A percentile compares a stretch with the other conserved stretches of the same genome.
These are phyloP conservation scores for Rhabdomys dilectus DNA, from an alignment of 2,113 vertebrate species.

Conservation along the genomic window DNA sequence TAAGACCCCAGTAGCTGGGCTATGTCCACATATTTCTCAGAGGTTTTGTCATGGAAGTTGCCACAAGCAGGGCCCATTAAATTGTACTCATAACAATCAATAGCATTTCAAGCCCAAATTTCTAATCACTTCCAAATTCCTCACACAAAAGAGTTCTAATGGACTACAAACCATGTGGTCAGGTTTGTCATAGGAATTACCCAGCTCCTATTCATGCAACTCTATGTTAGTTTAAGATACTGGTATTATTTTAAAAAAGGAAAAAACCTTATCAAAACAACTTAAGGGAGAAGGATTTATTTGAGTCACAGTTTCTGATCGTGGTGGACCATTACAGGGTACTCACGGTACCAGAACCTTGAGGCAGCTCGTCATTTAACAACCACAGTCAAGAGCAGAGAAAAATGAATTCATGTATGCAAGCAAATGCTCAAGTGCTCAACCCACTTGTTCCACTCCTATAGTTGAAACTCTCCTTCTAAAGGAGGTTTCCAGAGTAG, in stretches of 20 bases:
- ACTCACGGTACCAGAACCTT: neutral
- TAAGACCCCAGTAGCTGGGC: no score
- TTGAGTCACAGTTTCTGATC: neutral
- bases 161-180: no score
- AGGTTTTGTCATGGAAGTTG: neutral
- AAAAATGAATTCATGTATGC: neutral
- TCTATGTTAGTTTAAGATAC: neutral
- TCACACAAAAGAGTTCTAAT: neutral
- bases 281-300: neutral
- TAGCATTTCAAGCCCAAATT: neutral
- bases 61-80: neutral
- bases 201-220: neutral
- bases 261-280: neutral
- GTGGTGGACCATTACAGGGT: rapidly evolving
- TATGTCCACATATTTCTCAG: neutral
- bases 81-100: no score
- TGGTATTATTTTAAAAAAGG: no score
- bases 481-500: neutral
- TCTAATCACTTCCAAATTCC: neutral
- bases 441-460: neutral
- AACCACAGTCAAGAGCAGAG: neutral
- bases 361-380: neutral
- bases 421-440: neutral
- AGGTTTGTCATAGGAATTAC: neutral
- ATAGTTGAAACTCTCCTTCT: no score